Evolutionary conservation across 2,113 vertebrate species (phyloP).

Genomic region (Cottus gobio): DNA sequence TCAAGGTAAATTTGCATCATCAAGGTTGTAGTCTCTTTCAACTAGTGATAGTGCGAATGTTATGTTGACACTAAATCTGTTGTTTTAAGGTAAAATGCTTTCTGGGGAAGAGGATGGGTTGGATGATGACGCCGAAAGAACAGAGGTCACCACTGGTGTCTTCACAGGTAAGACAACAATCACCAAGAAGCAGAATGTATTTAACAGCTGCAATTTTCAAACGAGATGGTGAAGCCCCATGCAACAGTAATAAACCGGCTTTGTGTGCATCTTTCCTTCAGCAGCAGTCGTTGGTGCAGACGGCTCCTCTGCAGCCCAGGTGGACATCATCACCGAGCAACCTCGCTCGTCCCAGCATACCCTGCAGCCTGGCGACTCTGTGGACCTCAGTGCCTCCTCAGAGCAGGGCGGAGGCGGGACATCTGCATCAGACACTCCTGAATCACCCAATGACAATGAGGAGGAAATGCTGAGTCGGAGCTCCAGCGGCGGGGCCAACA

Average conservation of each 20-base stretch:
- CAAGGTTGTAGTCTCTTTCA: not conserved
- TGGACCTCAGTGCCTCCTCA: constrained; percentile 85
- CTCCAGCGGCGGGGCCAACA: constrained; percentile 90
- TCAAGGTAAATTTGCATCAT: not conserved
- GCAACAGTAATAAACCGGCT: not conserved
- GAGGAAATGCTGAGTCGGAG: constrained; percentile 90
- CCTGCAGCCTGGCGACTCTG: constrained; percentile 91
- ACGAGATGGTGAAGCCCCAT: not conserved
- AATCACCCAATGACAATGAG: constrained; percentile 76
- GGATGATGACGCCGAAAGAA: constrained; percentile 92
- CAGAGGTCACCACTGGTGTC: constrained; percentile 86
- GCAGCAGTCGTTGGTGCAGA: constrained; percentile 86
- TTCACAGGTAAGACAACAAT: constrained; percentile 86
- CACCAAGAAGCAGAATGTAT: not conserved
- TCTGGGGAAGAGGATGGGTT: constrained; percentile 92
- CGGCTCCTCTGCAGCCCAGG: constrained; percentile 80
- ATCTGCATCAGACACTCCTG: constrained; percentile 78
- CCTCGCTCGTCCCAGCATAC: constrained; percentile 92
- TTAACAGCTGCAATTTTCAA: not conserved
- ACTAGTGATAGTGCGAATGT: not conserved
- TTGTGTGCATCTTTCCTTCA: constrained; percentile 52
- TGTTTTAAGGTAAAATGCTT: constrained; percentile 90
- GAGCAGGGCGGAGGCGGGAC: constrained; percentile 86
- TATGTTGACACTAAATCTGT: constrained; percentile 20
- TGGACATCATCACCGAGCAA: constrained; percentile 96